Evolutionary conservation across 2,113 vertebrate species (phyloP), one percentile per base, ranked within the genome.

Genomic region (Lampris incognitus): DNA sequence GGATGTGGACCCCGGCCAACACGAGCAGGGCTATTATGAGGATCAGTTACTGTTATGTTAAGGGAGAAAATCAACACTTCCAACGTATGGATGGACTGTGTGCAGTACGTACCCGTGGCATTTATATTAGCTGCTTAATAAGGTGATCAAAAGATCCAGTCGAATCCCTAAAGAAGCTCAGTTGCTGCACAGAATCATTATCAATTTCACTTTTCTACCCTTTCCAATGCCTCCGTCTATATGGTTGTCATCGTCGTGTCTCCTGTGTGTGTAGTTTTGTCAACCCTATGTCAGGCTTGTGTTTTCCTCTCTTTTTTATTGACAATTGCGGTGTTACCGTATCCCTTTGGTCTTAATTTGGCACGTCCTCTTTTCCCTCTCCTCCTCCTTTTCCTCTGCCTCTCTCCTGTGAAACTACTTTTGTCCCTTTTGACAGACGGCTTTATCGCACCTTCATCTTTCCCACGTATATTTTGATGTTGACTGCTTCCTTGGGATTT

Each of bases 1-100:
- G 70, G 78, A 87, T 85, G 46, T 74, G 61, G 69, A 86, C 42
- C 86, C 73, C 77, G 69, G 59, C 69, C 66, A 65, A 38, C 36
- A 39, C 39, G 66, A 65, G 56, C 6, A 77, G 10, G 5, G 9
- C 54, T 46, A 48, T 76, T 66, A 59, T 72, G 57, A 62, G 66
- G 63, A 74, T 81, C 48, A 68, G 44, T 83, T 77, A 37, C 72
- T 85, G 79, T 83, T 82, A 61, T 79, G 64, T 74, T 72, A 85
- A 78, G 78, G 1, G 51, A 55, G 0, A 72, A 57, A 37, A 61
- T 65, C 42, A 79, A 69, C 57, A 76, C 79, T 65, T 62, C 42
- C 62, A 78, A 64, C 77, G 83, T 44, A 73, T 81, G 67, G 67
- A 63, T 10, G 5, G 46, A 54, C 2, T 56, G 10, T 50, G 56